Conservation (phyloP, 2,797 vertebrate genomes). For the Ceyx erithaca region DNA sequence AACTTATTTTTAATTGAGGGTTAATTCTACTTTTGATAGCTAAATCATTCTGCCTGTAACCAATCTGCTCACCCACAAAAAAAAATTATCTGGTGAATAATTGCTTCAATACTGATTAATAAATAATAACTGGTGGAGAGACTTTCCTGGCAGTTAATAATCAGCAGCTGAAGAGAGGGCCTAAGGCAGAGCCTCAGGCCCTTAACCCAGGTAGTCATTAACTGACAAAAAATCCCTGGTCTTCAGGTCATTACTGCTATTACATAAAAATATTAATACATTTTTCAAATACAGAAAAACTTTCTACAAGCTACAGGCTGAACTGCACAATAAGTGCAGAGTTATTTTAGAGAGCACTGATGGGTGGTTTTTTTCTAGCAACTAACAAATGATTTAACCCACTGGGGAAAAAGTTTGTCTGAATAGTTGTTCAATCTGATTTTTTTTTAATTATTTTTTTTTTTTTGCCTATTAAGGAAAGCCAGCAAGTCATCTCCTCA, state of each 20-base stretch:
- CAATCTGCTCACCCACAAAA: slow-evolving; percentile 35
- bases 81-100: slow-evolving; percentile 41
- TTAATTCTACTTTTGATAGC: slow-evolving; percentile 30
- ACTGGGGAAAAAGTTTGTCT: not conserved
- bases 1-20: not conserved
- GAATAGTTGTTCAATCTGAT: not conserved
- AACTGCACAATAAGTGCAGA: not conserved
- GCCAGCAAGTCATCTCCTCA: not conserved
- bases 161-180: slow-evolving; percentile 17
- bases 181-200: slow-evolving; percentile 23
- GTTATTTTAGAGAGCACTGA: not conserved
- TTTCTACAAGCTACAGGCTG: not conserved
- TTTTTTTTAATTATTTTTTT: not conserved
- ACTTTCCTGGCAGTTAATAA: slow-evolving; percentile 68
- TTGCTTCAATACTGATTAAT: slow-evolving; percentile 73
- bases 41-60: slow-evolving; percentile 59
- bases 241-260: slow-evolving; percentile 55
- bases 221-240: slow-evolving; percentile 69
- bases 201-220: slow-evolving; percentile 61
- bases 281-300: slow-evolving; percentile 60
- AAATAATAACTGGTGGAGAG: slow-evolving; percentile 62
- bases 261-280: slow-evolving; percentile 61
- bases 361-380: not conserved
- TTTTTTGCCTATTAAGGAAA: not conserved
- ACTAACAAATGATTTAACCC: not conserved